Evolutionary conservation across 1,140 invertebrate species (phyloP), one percentile per base, ranked within the genome.

Genomic region (Danaus melanippus): DNA sequence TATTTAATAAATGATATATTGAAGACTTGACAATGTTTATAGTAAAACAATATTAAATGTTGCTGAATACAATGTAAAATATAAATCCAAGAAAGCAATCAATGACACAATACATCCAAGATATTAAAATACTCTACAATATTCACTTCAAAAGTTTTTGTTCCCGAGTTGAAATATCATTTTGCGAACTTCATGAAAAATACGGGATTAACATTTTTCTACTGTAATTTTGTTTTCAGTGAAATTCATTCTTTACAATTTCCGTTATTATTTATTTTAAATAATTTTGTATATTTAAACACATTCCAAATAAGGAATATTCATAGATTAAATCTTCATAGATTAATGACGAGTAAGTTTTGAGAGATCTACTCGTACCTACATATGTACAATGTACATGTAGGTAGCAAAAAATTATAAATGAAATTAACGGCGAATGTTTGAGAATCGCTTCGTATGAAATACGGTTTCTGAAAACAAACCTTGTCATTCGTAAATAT

Each of bases 101-200:
- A n/a, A n/a, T 21, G 17, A 21, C 5, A 21, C 17, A 21, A 21
- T 21, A 21, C 17, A 21, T 21, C 17, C 17, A 21, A 21, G 17
- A 21, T 21, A 21, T 21, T 21, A 21, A 21, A 21, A 21, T 21
- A 21, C 2, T 21, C 2, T 21, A 21, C 17, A 21, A 21, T 21
- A 21, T 21, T 21, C 5, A 21, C 17, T 6, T 15, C 7, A 46
- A 55, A 48, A 41, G 53, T 70, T 70, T 71, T 60, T 61, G 64
- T 60, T 51, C 57, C 71, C 68, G 71, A 71, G 74, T 69, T 74
- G 62, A 72, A 71, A 76, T 72, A 76, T 76, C 69, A 69, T 65
- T 72, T 78, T 76, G 75, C 74, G 70, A 71, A 76, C 73, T 72
- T 40, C 66, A 47, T 69, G 75, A 72, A 72, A 74, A 74, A 76